Evolutionary conservation across 2,888 invertebrate genomes (phyloP).

Genomic region (Erynnis tages): DNA sequence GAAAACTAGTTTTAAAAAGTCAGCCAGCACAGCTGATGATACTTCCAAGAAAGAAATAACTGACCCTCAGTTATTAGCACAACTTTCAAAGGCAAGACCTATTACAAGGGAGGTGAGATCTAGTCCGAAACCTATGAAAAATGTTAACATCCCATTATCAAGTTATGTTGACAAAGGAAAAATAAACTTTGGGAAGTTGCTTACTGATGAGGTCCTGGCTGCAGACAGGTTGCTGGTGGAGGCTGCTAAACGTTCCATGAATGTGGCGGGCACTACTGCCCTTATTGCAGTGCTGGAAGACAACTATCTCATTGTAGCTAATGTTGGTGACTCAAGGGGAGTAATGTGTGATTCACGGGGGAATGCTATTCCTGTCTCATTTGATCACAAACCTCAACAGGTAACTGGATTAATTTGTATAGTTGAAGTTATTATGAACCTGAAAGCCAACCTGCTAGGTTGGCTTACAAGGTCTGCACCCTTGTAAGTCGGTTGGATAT

Average conservation of each 20-base stretch:
- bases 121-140: constrained; percentile 64
- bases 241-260: constrained; percentile 89
- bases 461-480: too few species aligned
- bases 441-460: too few species aligned
- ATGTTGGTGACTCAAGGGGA: constrained; percentile 98
- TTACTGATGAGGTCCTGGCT: constrained; percentile 93
- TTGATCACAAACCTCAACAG: constrained; percentile 98
- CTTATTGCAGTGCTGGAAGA: constrained; percentile 93
- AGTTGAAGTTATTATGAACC: too few species aligned
- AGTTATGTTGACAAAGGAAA: constrained; percentile 88
- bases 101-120: constrained; percentile 82
- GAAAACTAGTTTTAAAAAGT: constrained; percentile 85
- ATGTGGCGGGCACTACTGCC: constrained; percentile 94
- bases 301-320: constrained; percentile 92
- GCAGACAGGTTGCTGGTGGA: constrained; percentile 91
- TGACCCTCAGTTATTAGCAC: constrained; percentile 85
- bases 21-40: constrained; percentile 83
- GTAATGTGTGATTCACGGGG: constrained; percentile 96
- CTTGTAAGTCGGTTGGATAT: too few species aligned
- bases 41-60: constrained; percentile 83
- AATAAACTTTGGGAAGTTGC: constrained; percentile 89
- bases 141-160: constrained; percentile 74
- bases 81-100: constrained; percentile 82
- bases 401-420: too few species aligned
- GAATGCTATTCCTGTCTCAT: constrained; percentile 94